Conservation (phyloP, 1,140 invertebrate genomes). For the Bombus balteatus region DNA sequence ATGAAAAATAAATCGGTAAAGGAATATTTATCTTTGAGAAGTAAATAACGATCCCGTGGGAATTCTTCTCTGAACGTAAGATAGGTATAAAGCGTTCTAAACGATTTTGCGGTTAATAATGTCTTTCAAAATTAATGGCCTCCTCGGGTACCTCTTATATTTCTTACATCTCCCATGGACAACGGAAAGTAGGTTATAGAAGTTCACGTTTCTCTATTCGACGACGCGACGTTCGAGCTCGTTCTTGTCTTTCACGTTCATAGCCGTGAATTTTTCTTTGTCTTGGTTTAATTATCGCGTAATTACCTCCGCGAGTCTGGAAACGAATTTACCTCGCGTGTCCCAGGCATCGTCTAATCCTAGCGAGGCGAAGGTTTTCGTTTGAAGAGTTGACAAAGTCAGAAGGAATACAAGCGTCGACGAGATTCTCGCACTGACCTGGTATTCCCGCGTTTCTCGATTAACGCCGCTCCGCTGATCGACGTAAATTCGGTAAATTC, state of each 20-base stretch:
- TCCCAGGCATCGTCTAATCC: too few relatives aligned
- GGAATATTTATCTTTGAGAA: background rate
- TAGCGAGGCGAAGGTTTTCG: background rate
- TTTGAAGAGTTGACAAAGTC: background rate
- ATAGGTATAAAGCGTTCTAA: background rate
- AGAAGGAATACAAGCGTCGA: background rate
- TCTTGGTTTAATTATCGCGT: background rate
- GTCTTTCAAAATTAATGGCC: constrained; percentile 8
- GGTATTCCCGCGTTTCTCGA: background rate
- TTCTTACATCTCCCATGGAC: background rate
- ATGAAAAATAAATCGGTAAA: background rate
- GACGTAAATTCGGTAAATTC: background rate
- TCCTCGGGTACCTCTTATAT: background rate
- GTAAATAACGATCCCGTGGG: background rate
- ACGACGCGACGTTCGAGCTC: background rate
- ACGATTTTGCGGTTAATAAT: constrained; percentile 4
- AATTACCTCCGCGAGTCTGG: background rate
- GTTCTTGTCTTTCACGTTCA: background rate
- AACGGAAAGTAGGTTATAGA: background rate
- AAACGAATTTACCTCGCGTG: background rate
- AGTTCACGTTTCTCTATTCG: background rate
- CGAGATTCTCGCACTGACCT: too few relatives aligned
- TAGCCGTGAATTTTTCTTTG: background rate
- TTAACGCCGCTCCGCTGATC: background rate
- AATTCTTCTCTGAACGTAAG: background rate